Base-by-base conservation (phyloP, 2,113 vertebrate species). In the Thermophis baileyi region DNA sequence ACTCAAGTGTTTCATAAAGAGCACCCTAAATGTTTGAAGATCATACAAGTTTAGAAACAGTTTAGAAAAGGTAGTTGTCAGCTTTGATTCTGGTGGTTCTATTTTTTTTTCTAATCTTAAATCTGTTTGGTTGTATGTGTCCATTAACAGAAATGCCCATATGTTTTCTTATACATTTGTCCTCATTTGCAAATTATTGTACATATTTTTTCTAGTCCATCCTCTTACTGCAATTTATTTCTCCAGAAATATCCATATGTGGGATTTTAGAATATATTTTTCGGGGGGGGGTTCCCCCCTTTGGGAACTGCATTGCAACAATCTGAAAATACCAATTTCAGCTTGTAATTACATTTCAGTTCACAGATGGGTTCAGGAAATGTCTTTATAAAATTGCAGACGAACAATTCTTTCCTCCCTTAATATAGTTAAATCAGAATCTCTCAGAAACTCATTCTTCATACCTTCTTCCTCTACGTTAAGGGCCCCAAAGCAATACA, bases 281-380 rank as follows among this genome's bases (percentile, higher is more conserved):
- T 69, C 63, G n/a, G 63, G 16, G 0, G 6, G 27, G 1, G 1
- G 12, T 30, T n/a, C 5, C 16, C 1, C 5, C 5, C 14, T 35
- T 40, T 40, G 18, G 35, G 35, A 40, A 40, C 35, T 40, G 74
- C 35, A 81, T 9, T 81, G 35, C 35, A 81, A 81, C 74, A 44
- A 40, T 40, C 35, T 81, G 74, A 81, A 81, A 81, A 81, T 81
- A 20, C 69, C 69, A 40, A 81, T 81, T 81, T 81, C 74, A 81
- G 18, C 35, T 81, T 44, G 35, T 81, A 81, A 81, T 81, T 81
- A 81, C 35, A 81, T 81, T 81, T 81, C 18, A 81, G 74, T 81
- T 44, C 74, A 81, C 74, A 81, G 35, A 81, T 81, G 74, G 18
- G 74, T 44, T 81, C 35, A 40, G 74, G 74, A 40, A 81, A 81